Percentiles rank a stretch among this genome's conserved stretches.
These are phyloP conservation scores for Calameuta idolon DNA, from an alignment of 2,888 invertebrate genomes.

Conservation along the genomic window DNA sequence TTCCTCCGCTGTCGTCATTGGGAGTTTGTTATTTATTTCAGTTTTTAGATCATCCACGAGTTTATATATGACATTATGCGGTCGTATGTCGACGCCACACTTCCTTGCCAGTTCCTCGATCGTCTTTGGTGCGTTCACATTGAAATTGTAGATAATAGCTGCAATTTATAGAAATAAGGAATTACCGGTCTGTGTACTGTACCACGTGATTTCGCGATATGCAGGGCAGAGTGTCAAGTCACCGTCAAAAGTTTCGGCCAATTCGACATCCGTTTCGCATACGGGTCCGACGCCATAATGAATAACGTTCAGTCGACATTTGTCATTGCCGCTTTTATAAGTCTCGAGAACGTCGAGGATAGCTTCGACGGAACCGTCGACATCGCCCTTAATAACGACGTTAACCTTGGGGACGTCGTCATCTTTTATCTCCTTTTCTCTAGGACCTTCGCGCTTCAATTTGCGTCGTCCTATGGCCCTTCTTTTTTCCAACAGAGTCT, in stretches of 20 bases:
- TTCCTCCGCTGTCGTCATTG: slow-evolving; percentile 80
- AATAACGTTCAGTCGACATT: slow-evolving; percentile 85
- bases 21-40: slow-evolving; percentile 81
- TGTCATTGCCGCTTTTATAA: slow-evolving; percentile 77
- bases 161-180: slow-evolving; percentile 27
- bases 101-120: slow-evolving; percentile 69
- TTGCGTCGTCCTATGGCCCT: slow-evolving; percentile 73
- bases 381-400: slow-evolving; percentile 85
- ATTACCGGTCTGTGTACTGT: not conserved
- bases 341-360: slow-evolving; percentile 91
- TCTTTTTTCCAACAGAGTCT: slow-evolving; percentile 72
- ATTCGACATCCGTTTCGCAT: slow-evolving; percentile 84
- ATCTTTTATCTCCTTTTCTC: slow-evolving; percentile 71
- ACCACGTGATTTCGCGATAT: not conserved
- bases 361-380: slow-evolving; percentile 96
- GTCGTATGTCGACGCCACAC: slow-evolving; percentile 72
- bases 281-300: slow-evolving; percentile 92
- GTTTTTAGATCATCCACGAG: slow-evolving; percentile 89
- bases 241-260: slow-evolving; percentile 80
- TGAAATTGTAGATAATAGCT: slow-evolving; percentile 91
- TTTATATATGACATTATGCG: slow-evolving; percentile 92
- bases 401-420: slow-evolving; percentile 72
- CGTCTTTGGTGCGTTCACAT: slow-evolving; percentile 74
- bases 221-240: slow-evolving; percentile 26
- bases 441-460: slow-evolving; percentile 71